Percentiles rank a stretch among this genome's conserved stretches.
Conservation (phyloP, 2,113 vertebrate species). For the Semnornis frantzii region DNA sequence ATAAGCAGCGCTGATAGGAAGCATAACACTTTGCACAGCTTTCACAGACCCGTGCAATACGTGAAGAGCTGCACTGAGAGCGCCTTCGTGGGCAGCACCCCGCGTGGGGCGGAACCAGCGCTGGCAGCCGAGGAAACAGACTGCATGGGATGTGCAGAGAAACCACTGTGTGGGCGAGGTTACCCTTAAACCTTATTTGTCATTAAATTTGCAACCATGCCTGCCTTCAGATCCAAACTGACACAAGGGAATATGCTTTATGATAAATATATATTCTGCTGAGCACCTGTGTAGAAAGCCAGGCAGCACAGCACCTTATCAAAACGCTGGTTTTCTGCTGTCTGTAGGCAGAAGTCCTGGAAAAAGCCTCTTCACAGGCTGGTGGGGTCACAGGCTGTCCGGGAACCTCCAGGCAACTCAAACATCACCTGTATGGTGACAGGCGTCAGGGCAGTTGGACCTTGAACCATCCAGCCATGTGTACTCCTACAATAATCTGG, state of each 20-base stretch:
- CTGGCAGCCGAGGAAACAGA: background rate
- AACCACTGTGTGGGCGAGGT: background rate
- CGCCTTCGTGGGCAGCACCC: background rate
- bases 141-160: background rate
- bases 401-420: background rate
- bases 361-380: background rate
- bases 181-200: background rate
- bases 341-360: background rate
- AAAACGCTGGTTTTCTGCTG: background rate
- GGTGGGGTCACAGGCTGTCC: background rate
- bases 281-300: background rate
- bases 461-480: background rate
- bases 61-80: accelerated
- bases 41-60: background rate
- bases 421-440: background rate
- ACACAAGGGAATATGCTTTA: background rate
- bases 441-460: background rate
- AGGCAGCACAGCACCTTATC: background rate
- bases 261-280: background rate
- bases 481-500: background rate
- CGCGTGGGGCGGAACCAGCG: background rate
- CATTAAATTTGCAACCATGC: background rate
- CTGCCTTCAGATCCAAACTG: background rate
- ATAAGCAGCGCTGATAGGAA: background rate
- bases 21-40: background rate